Conservation (phyloP, 2,113 vertebrate species). For the Osmerus mordax region DNA sequence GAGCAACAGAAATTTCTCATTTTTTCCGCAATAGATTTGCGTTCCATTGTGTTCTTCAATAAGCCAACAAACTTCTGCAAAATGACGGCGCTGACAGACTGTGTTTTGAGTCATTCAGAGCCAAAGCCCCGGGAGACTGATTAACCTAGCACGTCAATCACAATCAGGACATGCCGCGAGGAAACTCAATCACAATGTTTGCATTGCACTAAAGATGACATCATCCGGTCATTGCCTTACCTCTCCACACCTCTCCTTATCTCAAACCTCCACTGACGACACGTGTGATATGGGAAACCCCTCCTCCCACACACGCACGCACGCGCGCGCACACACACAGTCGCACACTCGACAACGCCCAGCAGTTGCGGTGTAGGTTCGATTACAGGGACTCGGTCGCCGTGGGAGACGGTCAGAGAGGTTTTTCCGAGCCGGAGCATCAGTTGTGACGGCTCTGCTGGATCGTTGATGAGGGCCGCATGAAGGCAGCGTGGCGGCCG, state of each 20-base stretch:
- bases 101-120: no score
- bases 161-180: background rate
- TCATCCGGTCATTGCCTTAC: background rate
- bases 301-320: background rate
- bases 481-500: background rate
- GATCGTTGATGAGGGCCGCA: background rate
- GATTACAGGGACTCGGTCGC: no score
- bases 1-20: background rate
- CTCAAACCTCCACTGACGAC: background rate
- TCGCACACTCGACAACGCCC: no score
- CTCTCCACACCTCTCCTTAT: conserved; percentile 1
- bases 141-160: conserved; percentile 3
- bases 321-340: no score
- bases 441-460: background rate
- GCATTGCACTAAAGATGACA: background rate
- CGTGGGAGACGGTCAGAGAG: background rate
- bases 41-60: no score
- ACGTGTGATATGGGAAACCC: background rate
- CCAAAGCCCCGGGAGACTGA: no score
- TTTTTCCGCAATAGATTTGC: no score
- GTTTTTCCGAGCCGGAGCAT: background rate
- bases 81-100: no score
- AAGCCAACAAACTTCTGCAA: no score
- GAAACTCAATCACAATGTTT: background rate
- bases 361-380: no score